Evolutionary conservation across 1,140 invertebrate genomes (phyloP), one percentile per base, ranked within the genome.

Genomic region (Microplitis mediator): DNA sequence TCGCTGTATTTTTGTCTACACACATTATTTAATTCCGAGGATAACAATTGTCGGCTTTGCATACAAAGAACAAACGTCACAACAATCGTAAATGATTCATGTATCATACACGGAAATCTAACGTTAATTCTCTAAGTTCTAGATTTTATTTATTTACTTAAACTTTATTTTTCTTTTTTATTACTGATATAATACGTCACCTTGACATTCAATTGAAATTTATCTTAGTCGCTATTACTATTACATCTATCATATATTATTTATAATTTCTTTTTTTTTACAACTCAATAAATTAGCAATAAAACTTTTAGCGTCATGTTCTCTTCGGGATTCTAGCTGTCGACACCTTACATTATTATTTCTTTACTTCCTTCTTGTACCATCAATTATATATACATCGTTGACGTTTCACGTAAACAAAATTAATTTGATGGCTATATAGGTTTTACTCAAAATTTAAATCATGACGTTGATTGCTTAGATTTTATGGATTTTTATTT

Each of bases 131-230:
- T n/a, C n/a, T n/a, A 16, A 54, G 52, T 13, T 54, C 16, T 54
- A 54, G 52, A 54, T 54, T 54, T 54, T 54, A 14, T 14, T 54
- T 14, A 54, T 54, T 14, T 14, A 45, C 11, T 45, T 11, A 45
- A 45, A 45, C 11, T 45, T 11, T 9, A 45, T 45, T 45, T 45
- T 45, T 9, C 11, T 45, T 45, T 45, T 45, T 45, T 45, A 45
- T 45, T 2, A n/a, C 11, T 16, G n/a, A 16, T n/a, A 52, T n/a
- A 52, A 54, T 14, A 14, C 16, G n/a, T 63, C 61, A 63, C 61
- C 61, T 63, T 63, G 61, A 63, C 61, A 63, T 63, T 35, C 61
- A 63, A 63, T 63, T 45, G 32, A 23, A 0, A 35, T 63, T 63
- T 39, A 36, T 63, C 14, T 14, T 35, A 13, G 31, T 39, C 13